Conservation (phyloP, 2,888 invertebrate genomes). For the Desoria tigrina region DNA sequence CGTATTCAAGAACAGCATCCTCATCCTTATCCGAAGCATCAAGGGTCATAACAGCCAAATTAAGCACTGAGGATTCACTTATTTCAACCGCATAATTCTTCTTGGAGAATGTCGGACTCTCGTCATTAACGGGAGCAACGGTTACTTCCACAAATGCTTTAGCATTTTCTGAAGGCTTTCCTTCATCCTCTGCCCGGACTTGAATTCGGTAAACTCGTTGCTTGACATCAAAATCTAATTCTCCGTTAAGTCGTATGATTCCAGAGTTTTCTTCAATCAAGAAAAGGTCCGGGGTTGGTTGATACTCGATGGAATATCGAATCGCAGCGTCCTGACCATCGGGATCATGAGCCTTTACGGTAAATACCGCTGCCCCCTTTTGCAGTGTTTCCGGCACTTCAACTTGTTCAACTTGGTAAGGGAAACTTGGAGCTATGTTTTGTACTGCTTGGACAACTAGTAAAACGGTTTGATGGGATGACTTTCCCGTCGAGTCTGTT, state of each 20-base stretch:
- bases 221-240: conserved; percentile 76
- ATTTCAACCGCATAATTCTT: conserved; percentile 54
- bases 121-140: conserved; percentile 68
- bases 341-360: conserved; percentile 50
- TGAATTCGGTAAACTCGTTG: conserved; percentile 67
- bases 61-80: conserved; percentile 54
- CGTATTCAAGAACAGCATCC: conserved; percentile 69
- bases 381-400: conserved; percentile 47
- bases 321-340: conserved; percentile 51
- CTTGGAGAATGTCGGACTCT: conserved; percentile 56
- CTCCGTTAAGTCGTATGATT: conserved; percentile 70
- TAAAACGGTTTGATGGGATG: conserved; percentile 45
- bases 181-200: conserved; percentile 71
- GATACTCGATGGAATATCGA: conserved; percentile 44
- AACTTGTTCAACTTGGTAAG: conserved; percentile 39
- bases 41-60: conserved; percentile 66
- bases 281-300: conserved; percentile 61
- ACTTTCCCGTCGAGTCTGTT: conserved; percentile 48
- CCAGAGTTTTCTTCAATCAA: conserved; percentile 63
- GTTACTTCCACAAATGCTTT: conserved; percentile 68
- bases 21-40: conserved; percentile 75
- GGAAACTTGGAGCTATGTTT: conserved; percentile 50
- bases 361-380: conserved; percentile 39
- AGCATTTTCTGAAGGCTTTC: conserved; percentile 62
- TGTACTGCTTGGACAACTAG: conserved; percentile 51